Base-by-base conservation (phyloP, 2,888 invertebrate genomes). In the Limnephilus rhombicus region DNA sequence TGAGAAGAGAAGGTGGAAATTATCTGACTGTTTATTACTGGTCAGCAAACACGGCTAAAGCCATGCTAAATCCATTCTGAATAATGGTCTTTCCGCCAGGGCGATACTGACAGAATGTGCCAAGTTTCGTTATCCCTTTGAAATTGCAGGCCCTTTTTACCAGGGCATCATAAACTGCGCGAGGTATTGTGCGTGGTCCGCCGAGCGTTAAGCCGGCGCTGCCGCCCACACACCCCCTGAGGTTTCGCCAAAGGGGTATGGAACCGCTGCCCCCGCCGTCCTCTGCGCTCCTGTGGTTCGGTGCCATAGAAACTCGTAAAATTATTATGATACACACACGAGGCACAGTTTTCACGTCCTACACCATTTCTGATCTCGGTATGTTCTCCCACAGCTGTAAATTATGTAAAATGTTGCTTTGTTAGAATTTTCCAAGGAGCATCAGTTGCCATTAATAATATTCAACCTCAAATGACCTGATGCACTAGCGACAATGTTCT, bases 261-360 rank as follows among this genome's bases (percentile, higher is more conserved):
- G 68, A 68, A 85, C 49, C 85, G 80, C 53, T 80, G 34, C 80
- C 85, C 80, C 91, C 91, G 31, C 80, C 91, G 18, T 88, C 87
- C 90, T 85, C 85, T 85, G 83, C 88, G 88, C 91, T 82, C 90
- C 92, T 85, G 85, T 49, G 91, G 83, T 83, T 37, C 89, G 87
- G 87, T 91, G 86, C 90, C 90, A 91, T 92, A 91, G 90, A 89
- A 92, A 91, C 92, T 92, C 92, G 89, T 92, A 92, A 92, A 92
- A 92, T 92, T 92, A 92, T 92, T 92, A 90, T 89, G 89, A 92
- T 92, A 91, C 90, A 86, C 86, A 91, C n/a, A 41, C 68, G 45
- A 34, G 80, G 89, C 80, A 80, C 80, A 80, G 80, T 89, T 89
- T 80, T n/a, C 81, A 80, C 80, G 24, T 80, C 34, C 80, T n/a